Evolutionary conservation across 2,888 invertebrate species (phyloP).

Genomic region (Dichetophora obliterata): DNA sequence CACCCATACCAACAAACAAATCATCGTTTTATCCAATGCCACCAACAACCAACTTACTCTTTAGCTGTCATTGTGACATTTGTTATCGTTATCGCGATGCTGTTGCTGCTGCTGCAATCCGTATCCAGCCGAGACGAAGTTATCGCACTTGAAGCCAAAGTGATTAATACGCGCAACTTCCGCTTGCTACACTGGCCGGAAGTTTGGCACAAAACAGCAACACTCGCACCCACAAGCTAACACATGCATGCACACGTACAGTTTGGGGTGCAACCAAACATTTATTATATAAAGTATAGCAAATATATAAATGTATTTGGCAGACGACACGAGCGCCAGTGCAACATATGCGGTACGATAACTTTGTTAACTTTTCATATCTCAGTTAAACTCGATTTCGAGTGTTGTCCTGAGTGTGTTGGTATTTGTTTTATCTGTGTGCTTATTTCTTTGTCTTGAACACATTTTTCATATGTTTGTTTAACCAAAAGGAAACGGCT

Average conservation of each 20-base stretch:
- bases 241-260: not conserved
- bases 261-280: not conserved
- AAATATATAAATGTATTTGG: not conserved
- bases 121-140: constrained; percentile 29
- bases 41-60: not conserved
- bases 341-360: constrained; percentile 27
- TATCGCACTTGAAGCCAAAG: constrained; percentile 32
- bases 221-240: not conserved
- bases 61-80: constrained; percentile 31
- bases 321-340: not conserved
- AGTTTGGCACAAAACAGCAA: constrained; percentile 23
- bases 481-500: constrained; percentile 7
- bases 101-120: not conserved
- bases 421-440: not conserved
- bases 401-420: not conserved
- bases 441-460: constrained; percentile 2
- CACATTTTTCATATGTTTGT: constrained; percentile 30
- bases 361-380: constrained; percentile 26
- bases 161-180: constrained; percentile 38
- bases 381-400: not conserved
- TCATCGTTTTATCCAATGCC: no score
- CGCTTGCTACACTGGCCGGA: constrained; percentile 25
- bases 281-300: constrained; percentile 9
- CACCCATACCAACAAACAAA: not conserved
- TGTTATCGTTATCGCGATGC: constrained; percentile 32